Conservation (phyloP, 2,888 invertebrate species). For the Galerucella calmariensis region DNA sequence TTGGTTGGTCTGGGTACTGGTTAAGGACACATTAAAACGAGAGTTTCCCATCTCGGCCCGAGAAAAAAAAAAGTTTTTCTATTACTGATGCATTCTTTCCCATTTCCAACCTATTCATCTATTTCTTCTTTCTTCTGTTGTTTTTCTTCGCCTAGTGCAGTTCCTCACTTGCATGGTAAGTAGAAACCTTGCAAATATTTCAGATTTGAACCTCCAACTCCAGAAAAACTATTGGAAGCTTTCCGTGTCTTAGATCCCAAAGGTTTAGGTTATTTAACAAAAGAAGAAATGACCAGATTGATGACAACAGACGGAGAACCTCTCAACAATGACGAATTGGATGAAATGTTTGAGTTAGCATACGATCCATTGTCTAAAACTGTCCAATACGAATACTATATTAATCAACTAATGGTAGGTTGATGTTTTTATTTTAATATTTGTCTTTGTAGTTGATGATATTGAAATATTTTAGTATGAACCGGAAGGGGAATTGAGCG, state of each 20-base stretch:
- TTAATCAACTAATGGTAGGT: constrained; percentile 89
- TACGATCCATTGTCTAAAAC: constrained; percentile 82
- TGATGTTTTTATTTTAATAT: constrained; percentile 45
- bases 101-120: no score
- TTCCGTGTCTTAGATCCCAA: constrained; percentile 86
- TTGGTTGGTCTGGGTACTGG: no score
- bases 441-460: not conserved
- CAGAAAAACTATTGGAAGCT: constrained; percentile 84
- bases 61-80: no score
- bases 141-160: no score
- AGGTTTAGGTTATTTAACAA: constrained; percentile 78
- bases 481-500: constrained; percentile 47
- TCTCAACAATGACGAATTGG: constrained; percentile 89
- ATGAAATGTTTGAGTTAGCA: constrained; percentile 90
- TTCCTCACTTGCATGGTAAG: no score
- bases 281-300: constrained; percentile 80
- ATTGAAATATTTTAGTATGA: constrained; percentile 46
- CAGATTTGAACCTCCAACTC: constrained; percentile 86
- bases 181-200: no score
- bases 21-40: no score
- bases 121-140: no score
- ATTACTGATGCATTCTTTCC: no score
- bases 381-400: constrained; percentile 87
- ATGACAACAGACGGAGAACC: constrained; percentile 92
- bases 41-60: no score